Percentiles rank a stretch among this genome's conserved stretches.
These are phyloP conservation scores for Phycodurus eques DNA, from an alignment of 2,113 vertebrate genomes.

Conservation along the genomic window DNA sequence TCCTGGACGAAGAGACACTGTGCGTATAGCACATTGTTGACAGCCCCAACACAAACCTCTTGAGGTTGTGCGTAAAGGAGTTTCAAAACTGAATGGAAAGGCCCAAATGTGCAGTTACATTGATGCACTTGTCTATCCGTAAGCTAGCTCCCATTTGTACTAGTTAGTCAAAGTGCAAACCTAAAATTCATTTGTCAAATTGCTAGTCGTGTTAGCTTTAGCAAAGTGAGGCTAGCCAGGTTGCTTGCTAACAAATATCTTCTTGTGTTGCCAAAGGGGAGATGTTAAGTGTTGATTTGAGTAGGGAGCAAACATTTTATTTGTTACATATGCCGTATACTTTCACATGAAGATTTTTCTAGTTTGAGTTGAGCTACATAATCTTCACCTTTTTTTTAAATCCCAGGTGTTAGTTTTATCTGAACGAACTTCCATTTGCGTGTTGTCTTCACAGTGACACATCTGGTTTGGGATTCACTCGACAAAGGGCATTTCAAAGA, in stretches of 20 bases:
- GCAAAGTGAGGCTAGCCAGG: slow-evolving; percentile 40
- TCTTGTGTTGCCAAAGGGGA: not conserved
- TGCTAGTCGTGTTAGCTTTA: slow-evolving; percentile 55
- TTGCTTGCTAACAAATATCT: slow-evolving; percentile 32
- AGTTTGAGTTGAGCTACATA: not conserved
- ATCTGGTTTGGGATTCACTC: slow-evolving; percentile 43
- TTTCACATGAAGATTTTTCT: not conserved
- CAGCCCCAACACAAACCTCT: slow-evolving; percentile 9
- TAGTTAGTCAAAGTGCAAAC: slow-evolving; percentile 25
- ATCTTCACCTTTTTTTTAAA: not conserved
- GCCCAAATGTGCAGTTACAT: not conserved
- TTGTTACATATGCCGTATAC: not conserved
- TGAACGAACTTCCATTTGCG: slow-evolving; percentile 11
- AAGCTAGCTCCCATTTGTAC: not conserved
- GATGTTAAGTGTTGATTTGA: slow-evolving; percentile 5
- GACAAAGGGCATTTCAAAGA: slow-evolving; percentile 34
- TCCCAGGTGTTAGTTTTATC: not conserved
- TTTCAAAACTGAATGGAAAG: not conserved
- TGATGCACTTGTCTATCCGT: not conserved
- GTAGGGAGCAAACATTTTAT: slow-evolving; percentile 12
- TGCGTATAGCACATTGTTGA: slow-evolving; percentile 12
- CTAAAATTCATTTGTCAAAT: slow-evolving; percentile 30
- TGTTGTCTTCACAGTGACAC: slow-evolving; percentile 45
- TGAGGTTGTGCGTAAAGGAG: not conserved
- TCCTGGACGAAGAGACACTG: slow-evolving; percentile 20